Evolutionary conservation across 92 coral and sea anemone genomes (phyloP).

Genomic region (Ricordea florida): DNA sequence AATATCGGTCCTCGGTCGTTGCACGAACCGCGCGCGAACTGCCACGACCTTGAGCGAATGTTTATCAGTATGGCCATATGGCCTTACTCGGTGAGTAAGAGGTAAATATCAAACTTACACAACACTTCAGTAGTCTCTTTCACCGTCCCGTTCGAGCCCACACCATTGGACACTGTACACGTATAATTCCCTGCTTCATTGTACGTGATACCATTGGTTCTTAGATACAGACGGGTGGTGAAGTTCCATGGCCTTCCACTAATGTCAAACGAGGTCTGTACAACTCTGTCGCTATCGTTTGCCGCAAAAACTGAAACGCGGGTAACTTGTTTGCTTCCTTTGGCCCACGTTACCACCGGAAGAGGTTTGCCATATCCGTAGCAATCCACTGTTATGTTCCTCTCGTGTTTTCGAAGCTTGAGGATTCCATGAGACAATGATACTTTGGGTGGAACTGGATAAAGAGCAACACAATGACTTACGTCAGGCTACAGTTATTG

Average conservation of each 20-base stretch:
- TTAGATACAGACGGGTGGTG: constrained; percentile 61
- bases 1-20: too few relatives aligned
- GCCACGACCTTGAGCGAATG: too few relatives aligned
- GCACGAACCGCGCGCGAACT: too few relatives aligned
- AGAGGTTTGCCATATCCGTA: constrained; percentile 62
- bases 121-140: constrained; percentile 44
- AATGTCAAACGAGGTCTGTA: constrained; percentile 27
- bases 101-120: constrained; percentile 39
- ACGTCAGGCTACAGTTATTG: too few relatives aligned
- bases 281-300: constrained; percentile 9
- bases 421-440: constrained; percentile 4
- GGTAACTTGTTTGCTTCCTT: neutral
- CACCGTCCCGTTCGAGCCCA: neutral
- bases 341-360: constrained; percentile 50
- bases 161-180: constrained; percentile 48
- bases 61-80: neutral
- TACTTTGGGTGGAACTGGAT: constrained; percentile 47
- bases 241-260: constrained; percentile 32
- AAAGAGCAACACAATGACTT: neutral
- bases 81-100: neutral
- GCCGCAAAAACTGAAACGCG: neutral
- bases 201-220: constrained; percentile 51
- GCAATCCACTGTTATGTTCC: constrained; percentile 40
- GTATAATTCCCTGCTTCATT: constrained; percentile 76
- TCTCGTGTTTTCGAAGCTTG: constrained; percentile 2